Conservation (phyloP, 2,888 invertebrate genomes). For the Drosophila mercatorum region DNA sequence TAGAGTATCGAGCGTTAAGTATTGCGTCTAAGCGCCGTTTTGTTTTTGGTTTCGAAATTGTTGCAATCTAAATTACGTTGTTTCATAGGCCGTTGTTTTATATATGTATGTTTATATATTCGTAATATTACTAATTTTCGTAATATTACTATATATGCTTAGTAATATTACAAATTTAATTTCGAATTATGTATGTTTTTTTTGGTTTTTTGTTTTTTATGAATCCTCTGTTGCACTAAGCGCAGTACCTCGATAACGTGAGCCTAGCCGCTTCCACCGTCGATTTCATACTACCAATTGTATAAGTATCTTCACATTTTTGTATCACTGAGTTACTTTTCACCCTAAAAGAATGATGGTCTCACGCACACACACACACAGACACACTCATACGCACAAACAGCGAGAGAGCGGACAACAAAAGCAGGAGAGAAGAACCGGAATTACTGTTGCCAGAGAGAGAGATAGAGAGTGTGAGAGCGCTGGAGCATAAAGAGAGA, state of each 20-base stretch:
- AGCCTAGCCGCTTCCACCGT: slow-evolving; percentile 66
- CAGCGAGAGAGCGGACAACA: background rate
- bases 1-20: background rate
- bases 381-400: background rate
- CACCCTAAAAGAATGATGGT: slow-evolving; percentile 38
- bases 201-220: background rate
- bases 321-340: slow-evolving; percentile 44
- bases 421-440: slow-evolving; percentile 36
- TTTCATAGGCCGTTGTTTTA: background rate
- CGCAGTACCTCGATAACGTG: slow-evolving; percentile 61
- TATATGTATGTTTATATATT: background rate
- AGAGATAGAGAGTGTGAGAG: slow-evolving; percentile 10
- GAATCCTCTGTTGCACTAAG: slow-evolving; percentile 24
- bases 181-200: background rate
- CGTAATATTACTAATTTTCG: background rate
- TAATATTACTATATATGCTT: no score
- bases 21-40: background rate
- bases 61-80: background rate
- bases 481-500: slow-evolving; percentile 4
- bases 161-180: background rate
- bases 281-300: slow-evolving; percentile 65
- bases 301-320: slow-evolving; percentile 40
- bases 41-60: background rate
- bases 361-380: slow-evolving; percentile 5
- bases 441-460: slow-evolving; percentile 23